Percentiles rank a stretch among this genome's conserved stretches.
Evolutionary conservation across 2,888 invertebrate species (phyloP).

Genomic region (Drosophila picticornis): DNA sequence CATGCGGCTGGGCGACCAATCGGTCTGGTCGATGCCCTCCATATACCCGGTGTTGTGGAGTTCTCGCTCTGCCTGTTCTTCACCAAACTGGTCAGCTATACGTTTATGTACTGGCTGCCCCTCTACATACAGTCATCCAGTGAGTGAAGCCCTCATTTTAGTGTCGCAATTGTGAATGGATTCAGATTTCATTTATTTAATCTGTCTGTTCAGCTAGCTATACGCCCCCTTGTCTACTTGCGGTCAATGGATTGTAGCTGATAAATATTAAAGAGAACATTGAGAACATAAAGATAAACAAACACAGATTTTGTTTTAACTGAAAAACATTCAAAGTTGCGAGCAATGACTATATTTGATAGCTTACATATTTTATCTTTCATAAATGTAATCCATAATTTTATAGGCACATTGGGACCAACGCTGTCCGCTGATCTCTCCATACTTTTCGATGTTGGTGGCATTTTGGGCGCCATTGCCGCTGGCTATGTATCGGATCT

Average conservation of each 20-base stretch:
- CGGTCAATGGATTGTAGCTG: neutral
- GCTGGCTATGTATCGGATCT: slow-evolving; percentile 95
- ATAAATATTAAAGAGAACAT: neutral
- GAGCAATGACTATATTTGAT: neutral
- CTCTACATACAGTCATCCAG: slow-evolving; percentile 93
- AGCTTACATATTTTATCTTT: neutral
- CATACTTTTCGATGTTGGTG: slow-evolving; percentile 95
- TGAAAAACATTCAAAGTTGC: neutral
- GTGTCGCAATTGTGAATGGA: neutral
- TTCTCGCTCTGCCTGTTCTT: slow-evolving; percentile 97
- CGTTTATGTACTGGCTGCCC: slow-evolving; percentile 98
- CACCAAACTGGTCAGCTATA: slow-evolving; percentile 98
- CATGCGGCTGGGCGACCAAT: slow-evolving; percentile 70
- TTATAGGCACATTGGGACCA: slow-evolving; percentile 89
- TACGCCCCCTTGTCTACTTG: neutral
- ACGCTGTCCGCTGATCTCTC: slow-evolving; percentile 91
- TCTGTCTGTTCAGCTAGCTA: neutral
- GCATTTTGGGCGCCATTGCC: slow-evolving; percentile 94
- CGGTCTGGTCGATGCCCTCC: slow-evolving; percentile 87
- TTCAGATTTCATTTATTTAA: neutral
- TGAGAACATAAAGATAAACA: neutral
- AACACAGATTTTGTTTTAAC: neutral
- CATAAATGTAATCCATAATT: neutral
- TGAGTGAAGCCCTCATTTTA: slow-evolving; percentile 86
- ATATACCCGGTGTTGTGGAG: slow-evolving; percentile 96